Conservation (phyloP, 2,888 invertebrate genomes). For the Gisinianus flammeolus region DNA sequence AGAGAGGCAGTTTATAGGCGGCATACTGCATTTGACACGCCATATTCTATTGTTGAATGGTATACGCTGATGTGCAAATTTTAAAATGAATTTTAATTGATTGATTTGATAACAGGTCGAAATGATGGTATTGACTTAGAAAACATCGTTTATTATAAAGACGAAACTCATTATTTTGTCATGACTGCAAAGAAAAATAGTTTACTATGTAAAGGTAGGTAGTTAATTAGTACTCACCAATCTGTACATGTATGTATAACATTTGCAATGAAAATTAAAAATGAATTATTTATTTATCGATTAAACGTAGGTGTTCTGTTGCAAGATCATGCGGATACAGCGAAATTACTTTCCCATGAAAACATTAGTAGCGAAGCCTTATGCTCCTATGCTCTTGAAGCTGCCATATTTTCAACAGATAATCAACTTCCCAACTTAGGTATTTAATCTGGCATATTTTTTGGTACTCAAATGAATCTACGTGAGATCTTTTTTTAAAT, state of each 20-base stretch:
- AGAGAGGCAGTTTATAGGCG: too few species aligned
- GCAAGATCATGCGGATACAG: constrained; percentile 89
- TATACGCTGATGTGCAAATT: too few species aligned
- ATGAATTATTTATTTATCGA: neutral
- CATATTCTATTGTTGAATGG: too few species aligned
- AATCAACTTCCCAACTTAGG: constrained; percentile 84
- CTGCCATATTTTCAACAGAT: constrained; percentile 91
- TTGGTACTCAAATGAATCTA: too few species aligned
- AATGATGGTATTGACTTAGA: constrained; percentile 95
- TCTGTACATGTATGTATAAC: too few species aligned
- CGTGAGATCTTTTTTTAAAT: too few species aligned
- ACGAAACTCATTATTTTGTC: constrained; percentile 99
- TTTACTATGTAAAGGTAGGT: constrained; percentile 89
- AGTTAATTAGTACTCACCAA: too few species aligned
- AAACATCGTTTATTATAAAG: constrained; percentile 99
- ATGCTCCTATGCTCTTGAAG: constrained; percentile 89
- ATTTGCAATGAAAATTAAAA: constrained; percentile 94
- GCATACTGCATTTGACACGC: too few species aligned
- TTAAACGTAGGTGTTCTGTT: neutral
- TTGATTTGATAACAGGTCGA: too few species aligned
- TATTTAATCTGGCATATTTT: too few species aligned
- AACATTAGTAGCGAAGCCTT: constrained; percentile 91
- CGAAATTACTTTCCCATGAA: constrained; percentile 79
- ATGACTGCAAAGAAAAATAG: constrained; percentile 99
- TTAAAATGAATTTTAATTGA: too few species aligned